Base-by-base conservation (phyloP, 2,113 vertebrate species). In the Xenopus borealis region DNA sequence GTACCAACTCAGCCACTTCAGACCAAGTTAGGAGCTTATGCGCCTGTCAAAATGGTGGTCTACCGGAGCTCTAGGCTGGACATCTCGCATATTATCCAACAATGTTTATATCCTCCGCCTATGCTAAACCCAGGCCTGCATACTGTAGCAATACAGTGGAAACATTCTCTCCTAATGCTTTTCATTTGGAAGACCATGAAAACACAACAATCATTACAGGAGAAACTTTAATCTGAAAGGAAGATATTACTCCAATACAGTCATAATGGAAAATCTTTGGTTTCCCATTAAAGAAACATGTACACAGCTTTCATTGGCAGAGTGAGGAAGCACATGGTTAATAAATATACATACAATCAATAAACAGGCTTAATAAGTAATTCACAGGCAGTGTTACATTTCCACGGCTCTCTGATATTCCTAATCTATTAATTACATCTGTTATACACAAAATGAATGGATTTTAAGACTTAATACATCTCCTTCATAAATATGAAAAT, bases 401-500 rank as follows among this genome's bases (percentile, higher is more conserved):
- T 40, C 53, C 17, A 55, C 2, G 53, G 11, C 47, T 55, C 16
- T n/a, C 16, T 1, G 53, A 55, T 55, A 86, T 83, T 84, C 82
- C 86, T 3, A 18, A 40, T 23, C 88, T 84, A 92, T 90, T 93
- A 91, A 90, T 95, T 85, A 88, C 81, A 91, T 80, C 85, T 91
- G 88, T 90, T 88, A 88, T 85, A 86, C 86, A 87, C 81, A 88
- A 90, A 50, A 92, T 89, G 89, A 84, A 82, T 88, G 89, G 85
- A 87, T 86, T 88, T 89, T 96, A 96, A 96, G 95, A 97, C 89
- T 59, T 12, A 59, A 82, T 91, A 92, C 89, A 91, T 85, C 74
- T 84, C 83, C 84, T 91, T 90, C 87, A 94, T 96, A 98, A 98
- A 98, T 97, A 98, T 71, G 88, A 94, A 94, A 94, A 94, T 92